Evolutionary conservation across 2,888 invertebrate species (phyloP), one percentile per base, ranked within the genome.

Genomic region (Harpalus rubripes): DNA sequence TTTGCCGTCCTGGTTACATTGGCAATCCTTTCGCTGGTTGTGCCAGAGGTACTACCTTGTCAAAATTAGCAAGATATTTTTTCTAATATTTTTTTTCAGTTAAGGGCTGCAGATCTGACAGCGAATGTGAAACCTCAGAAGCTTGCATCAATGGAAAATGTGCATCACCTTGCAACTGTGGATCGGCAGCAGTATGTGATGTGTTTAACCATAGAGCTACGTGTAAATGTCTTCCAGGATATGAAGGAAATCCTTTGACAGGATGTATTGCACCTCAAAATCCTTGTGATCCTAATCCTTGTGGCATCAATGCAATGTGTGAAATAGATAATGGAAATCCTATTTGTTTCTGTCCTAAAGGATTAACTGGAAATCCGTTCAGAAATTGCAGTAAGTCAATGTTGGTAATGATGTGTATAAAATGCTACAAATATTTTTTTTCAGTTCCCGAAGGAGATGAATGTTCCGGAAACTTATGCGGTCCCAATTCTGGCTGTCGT

Each of bases 321-420:
- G 96, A 97, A 92, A 93, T 95, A 78, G 96, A 97, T 88, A 94
- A 95, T 88, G 97, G 96, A 79, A 96, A 95, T 90, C 97, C 97
- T 1, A 96, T 97, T 87, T 98, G 98, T 89, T 96, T 94, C 92
- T 98, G 98, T 89, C 97, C 97, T 0, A 96, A 96, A 90, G 97
- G 97, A 86, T 92, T 96, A 86, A 97, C 97, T 3, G 98, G 98
- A 90, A 97, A 98, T 93, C 98, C 98, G 63, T 97, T 97, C 90
- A 94, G 95, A 89, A 96, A 95, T 91, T 97, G 97, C 94, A 96
- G 97, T 97, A 94, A 94, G 96, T 96, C 91, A 32, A 32, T 0
- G 1, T 22, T 22, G 3, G 3, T 22, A 22, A 32, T 32, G 32
- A 32, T 6, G 32, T 5, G 3, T 32, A 5, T 32, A 32, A 5